Conservation (phyloP, 2,888 invertebrate species). For the Eremobia ochroleuca region DNA sequence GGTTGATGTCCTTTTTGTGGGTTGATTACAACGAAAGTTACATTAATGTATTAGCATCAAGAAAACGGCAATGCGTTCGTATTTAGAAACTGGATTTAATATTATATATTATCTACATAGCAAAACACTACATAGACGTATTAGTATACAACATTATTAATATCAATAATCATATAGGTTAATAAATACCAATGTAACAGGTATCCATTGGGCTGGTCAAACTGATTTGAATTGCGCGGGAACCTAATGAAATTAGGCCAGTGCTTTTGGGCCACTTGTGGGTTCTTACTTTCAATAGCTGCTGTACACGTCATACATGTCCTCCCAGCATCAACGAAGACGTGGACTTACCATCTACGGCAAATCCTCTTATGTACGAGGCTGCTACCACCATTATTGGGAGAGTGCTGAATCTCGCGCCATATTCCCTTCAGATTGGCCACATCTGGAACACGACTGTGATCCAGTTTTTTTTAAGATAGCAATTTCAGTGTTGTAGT, state of each 20-base stretch:
- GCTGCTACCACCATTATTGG: not conserved
- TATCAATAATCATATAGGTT: slow-evolving; percentile 22
- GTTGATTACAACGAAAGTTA: slow-evolving; percentile 86
- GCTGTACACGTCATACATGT: not conserved
- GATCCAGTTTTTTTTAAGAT: slow-evolving; percentile 64
- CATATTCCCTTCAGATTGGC: slow-evolving; percentile 16
- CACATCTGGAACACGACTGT: not conserved
- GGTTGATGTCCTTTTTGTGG: slow-evolving; percentile 76
- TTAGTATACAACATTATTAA: slow-evolving; percentile 13
- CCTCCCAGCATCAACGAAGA: not conserved
- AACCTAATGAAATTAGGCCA: not conserved
- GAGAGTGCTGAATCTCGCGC: not conserved
- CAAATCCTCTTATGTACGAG: not conserved
- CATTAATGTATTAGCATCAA: slow-evolving; percentile 51
- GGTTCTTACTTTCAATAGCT: not conserved
- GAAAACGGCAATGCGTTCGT: slow-evolving; percentile 23
- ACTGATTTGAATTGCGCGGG: slow-evolving; percentile 15
- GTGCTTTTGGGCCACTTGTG: not conserved
- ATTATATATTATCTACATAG: slow-evolving; percentile 20
- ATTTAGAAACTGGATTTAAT: slow-evolving; percentile 64
- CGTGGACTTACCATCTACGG: not conserved
- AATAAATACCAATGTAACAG: slow-evolving; percentile 5
- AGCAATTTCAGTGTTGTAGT: slow-evolving; percentile 45
- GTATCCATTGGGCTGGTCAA: slow-evolving; percentile 16
- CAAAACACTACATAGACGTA: slow-evolving; percentile 5